A percentile compares a stretch with the other conserved stretches of the same genome.
Evolutionary conservation across 1,140 invertebrate genomes (phyloP).

Genomic region (Aphaenogaster floridana): DNA sequence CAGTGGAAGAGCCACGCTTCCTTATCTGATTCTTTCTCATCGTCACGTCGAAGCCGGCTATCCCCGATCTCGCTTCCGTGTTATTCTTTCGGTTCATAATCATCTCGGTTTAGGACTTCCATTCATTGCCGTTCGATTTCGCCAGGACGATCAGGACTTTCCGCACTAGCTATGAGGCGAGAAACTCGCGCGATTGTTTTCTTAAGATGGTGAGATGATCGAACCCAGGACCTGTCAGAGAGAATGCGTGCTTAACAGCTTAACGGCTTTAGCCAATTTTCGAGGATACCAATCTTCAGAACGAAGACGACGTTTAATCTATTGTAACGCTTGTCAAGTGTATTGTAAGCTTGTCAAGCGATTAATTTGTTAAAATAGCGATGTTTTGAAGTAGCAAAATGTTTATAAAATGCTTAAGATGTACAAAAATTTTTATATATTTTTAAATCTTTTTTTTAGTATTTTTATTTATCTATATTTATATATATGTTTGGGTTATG

Average conservation of each 20-base stretch:
- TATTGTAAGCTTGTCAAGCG: background rate
- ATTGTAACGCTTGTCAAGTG: constrained; percentile 1
- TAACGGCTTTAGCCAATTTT: constrained; percentile 51
- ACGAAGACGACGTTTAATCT: constrained; percentile 2
- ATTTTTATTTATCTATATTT: background rate
- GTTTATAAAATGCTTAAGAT: background rate
- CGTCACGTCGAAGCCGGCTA: constrained; percentile 38
- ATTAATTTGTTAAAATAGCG: constrained; percentile 1
- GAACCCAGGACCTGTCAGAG: constrained; percentile 12
- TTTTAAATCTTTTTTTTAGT: background rate
- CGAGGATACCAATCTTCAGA: constrained; percentile 34
- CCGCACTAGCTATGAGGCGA: background rate
- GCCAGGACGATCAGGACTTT: background rate
- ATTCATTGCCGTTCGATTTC: constrained; percentile 16
- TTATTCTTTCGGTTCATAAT: constrained; percentile 70
- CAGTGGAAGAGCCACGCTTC: constrained; percentile 55
- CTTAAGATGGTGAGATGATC: constrained; percentile 54
- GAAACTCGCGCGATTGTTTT: constrained; percentile 45
- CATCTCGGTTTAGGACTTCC: background rate
- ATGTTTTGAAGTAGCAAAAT: background rate
- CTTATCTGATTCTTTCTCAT: constrained; percentile 73
- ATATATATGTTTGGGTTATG: background rate
- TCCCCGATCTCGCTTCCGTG: constrained; percentile 67
- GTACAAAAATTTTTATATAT: background rate
- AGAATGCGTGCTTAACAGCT: constrained; percentile 35